Evolutionary conservation across 2,888 invertebrate species (phyloP).

Genomic region (Salticus scenicus): DNA sequence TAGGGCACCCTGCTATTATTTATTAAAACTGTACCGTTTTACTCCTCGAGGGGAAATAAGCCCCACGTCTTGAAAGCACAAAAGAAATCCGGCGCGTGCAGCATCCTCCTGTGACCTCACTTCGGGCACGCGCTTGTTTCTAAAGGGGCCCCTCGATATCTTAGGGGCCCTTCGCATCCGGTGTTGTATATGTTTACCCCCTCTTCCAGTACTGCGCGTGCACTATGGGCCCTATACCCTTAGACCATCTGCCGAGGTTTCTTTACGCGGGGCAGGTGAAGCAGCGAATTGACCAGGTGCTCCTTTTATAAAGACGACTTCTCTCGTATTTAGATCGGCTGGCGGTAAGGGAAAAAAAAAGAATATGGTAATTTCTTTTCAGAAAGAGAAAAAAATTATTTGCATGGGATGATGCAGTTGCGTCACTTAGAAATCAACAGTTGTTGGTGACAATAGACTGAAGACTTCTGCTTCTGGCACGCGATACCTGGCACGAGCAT

Average conservation of each 20-base stretch:
- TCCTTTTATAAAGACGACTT: neutral
- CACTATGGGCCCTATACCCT: slow-evolving; percentile 2
- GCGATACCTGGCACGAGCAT: neutral
- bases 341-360: neutral
- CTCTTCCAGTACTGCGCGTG: neutral
- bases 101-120: slow-evolving; percentile 38
- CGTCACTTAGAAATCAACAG: neutral
- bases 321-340: neutral
- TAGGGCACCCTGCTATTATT: neutral
- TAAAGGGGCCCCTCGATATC: slow-evolving; percentile 2
- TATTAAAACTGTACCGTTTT: slow-evolving; percentile 15
- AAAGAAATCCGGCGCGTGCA: slow-evolving; percentile 64
- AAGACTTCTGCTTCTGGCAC: neutral
- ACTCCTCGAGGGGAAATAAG: neutral
- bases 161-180: neutral
- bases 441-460: neutral
- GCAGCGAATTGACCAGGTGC: slow-evolving; percentile 7
- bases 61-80: slow-evolving; percentile 8
- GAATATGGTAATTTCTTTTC: slow-evolving; percentile 13
- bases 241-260: slow-evolving; percentile 13
- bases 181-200: neutral
- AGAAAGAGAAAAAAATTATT: neutral
- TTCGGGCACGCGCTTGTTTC: slow-evolving; percentile 60
- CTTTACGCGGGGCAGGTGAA: slow-evolving; percentile 9
- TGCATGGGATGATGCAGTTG: neutral